Base-by-base conservation (phyloP, 2,113 vertebrate species). In the Platanista minor region DNA sequence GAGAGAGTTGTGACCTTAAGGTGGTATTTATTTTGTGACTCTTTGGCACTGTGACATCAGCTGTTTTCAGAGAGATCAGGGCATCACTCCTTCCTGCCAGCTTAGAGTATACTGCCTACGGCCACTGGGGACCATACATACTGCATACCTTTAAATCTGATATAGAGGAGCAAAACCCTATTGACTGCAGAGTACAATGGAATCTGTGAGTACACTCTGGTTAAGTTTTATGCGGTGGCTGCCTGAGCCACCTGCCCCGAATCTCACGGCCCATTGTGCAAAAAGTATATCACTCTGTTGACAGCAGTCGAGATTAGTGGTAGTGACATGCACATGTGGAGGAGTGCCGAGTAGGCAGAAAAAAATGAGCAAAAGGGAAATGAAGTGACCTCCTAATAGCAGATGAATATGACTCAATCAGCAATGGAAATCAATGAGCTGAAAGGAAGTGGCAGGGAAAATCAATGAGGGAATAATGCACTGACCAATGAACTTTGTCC, bases 361-460 rank as follows among this genome's bases (percentile, higher is more conserved):
- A 89, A 90, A 91, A 95, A 88, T 80, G 83, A 96, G 74, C 64
- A 61, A 87, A 96, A 93, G 59, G 93, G 86, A 97, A 97, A 94
- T 90, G 52, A 90, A 95, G 95, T 95, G 95, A 95, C 86, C 94
- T 94, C 91, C 49, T 41, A 82, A 54, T 31, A 33, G 59, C 57
- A 91, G 78, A 97, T 75, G 88, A 93, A 67, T 59, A 77, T 39
- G 78, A 81, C 91, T 96, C 95, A 96, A 92, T 97, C 95, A 97
- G 74, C 69, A 90, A 84, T 87, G 64, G 91, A 96, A 97, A 97
- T 96, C 98, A 96, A 96, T 97, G 94, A 95, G 46, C 86, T 92
- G 93, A 95, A 97, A 93, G 91, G 39, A 95, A 61, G 52, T 91
- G 66, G 36, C 49, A 86, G 43, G 66, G 86, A 64, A 95, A 97